Evolutionary conservation across 2,113 vertebrate genomes (phyloP), one percentile per base, ranked within the genome.

Genomic region (Vimba vimba): DNA sequence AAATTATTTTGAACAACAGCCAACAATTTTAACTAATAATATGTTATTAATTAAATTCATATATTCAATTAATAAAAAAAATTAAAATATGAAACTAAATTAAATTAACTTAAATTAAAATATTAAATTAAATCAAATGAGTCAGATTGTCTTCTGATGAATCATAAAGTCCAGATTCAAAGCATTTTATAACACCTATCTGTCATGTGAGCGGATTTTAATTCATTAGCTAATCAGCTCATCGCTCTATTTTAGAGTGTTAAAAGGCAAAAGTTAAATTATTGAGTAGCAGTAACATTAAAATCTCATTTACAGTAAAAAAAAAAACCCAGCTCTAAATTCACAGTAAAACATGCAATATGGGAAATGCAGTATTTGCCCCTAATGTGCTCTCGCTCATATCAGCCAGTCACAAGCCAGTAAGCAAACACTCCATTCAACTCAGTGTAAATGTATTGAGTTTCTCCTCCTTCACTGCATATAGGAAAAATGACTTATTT

Each of bases 401-500:
- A 78, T 79, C 50, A 79, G 64, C 62, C 84, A 19, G 75, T 85
- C 84, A 59, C 43, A 68, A 79, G 76, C 62, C 62, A 43, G 76
- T 78, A 78, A 82, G 27, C 80, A 75, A 86, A 57, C 75, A 80
- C 80, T 73, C 33, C 39, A 77, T 25, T 77, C 81, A 84, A 85
- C 77, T 71, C 64, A 45, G 21, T 45, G 47, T 27, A 66, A 68
- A 83, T 79, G 30, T 77, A 79, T 60, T 60, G 86, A 87, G 57
- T 33, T 36, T 85, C 60, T 79, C 68, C 82, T 45, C 59, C 64
- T 80, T 50, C 52, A 66, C 59, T 23, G 50, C 73, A 82, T 88
- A 75, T 75, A 86, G 43, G 33, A 83, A 86, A 86, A 84, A 86
- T 73, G 66, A 86, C 75, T 85, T 87, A 79, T 87, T 83, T 87